Evolutionary conservation across 2,113 vertebrate species (phyloP).

Genomic region (Neogobius melanostomus): DNA sequence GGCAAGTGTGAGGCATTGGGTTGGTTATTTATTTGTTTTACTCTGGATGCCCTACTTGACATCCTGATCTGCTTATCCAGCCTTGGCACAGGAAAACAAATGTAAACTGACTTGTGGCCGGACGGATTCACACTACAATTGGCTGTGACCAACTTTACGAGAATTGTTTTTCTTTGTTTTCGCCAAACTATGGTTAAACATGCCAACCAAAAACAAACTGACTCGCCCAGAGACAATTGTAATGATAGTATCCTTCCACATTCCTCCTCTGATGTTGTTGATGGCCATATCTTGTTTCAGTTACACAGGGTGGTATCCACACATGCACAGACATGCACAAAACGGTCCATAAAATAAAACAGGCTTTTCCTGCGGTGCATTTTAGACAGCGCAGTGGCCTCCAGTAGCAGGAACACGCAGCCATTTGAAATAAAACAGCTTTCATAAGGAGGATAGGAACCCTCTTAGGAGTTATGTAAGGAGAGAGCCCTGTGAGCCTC

Average conservation of each 20-base stretch:
- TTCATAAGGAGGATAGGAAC: constrained; percentile 52
- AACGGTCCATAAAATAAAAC: constrained; percentile 43
- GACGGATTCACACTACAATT: no score
- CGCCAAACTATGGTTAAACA: no score
- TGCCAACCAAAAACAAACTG: no score
- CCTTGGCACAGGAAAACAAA: no score
- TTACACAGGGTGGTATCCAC: constrained; percentile 20
- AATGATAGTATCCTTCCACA: not conserved
- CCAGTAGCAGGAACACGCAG: constrained; percentile 42
- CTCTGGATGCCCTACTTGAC: no score
- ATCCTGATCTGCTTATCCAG: no score
- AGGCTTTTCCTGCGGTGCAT: constrained; percentile 50
- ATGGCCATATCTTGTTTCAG: constrained; percentile 9
- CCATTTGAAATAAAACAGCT: constrained; percentile 54
- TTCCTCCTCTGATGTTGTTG: not conserved
- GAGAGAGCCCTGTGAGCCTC: constrained; percentile 47
- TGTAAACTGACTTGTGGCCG: no score
- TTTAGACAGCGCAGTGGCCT: constrained; percentile 30
- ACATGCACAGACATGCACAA: constrained; percentile 43
- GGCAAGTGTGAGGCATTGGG: no score
- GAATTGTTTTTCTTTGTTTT: no score
- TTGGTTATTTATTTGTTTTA: no score
- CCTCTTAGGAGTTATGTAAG: constrained; percentile 62
- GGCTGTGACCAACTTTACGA: no score
- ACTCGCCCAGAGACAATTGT: no score